Conservation (phyloP, 2,797 vertebrate genomes). For the Cryptoblepharus egeriae region DNA sequence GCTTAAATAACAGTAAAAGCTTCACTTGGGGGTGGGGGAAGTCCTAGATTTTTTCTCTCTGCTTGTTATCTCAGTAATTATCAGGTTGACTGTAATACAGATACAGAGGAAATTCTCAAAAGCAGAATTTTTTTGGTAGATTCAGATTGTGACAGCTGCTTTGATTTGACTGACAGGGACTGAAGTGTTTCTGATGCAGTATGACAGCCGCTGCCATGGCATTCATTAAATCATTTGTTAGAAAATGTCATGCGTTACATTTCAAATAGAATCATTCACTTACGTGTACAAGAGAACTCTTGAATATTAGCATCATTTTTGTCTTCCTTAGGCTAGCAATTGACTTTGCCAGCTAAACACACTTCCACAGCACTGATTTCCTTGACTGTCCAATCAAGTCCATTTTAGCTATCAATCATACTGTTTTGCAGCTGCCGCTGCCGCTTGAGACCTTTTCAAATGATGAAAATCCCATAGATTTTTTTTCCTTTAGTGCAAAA, state of each 20-base stretch:
- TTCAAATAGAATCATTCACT: constrained; percentile 69
- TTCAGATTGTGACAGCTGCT: constrained; percentile 84
- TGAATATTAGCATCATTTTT: constrained; percentile 63
- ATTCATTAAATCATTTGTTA: constrained; percentile 77
- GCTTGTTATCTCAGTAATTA: constrained; percentile 70
- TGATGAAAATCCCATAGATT: background rate
- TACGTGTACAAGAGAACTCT: constrained; percentile 63
- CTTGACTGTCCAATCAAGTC: constrained; percentile 39
- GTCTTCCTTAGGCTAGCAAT: constrained; percentile 56
- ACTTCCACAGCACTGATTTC: constrained; percentile 42
- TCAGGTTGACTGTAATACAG: constrained; percentile 61
- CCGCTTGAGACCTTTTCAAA: background rate
- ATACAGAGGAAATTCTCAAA: constrained; percentile 63
- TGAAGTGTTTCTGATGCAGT: constrained; percentile 63
- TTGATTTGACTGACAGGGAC: constrained; percentile 83
- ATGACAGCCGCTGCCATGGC: constrained; percentile 64
- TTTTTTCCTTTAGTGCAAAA: background rate
- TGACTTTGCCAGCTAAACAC: constrained; percentile 48
- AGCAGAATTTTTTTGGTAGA: constrained; percentile 50
- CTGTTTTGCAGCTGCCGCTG: constrained; percentile 15
- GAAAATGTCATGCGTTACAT: constrained; percentile 70
- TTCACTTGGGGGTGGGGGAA: constrained; percentile 47
- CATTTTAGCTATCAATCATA: constrained; percentile 31
- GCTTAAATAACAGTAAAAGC: constrained; percentile 36
- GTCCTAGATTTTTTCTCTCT: constrained; percentile 56